A percentile compares a stretch with the other conserved stretches of the same genome.
phyloP scores from a whole-genome alignment of 2,888 invertebrate genomes.

The Drosophila dives region DNA sequence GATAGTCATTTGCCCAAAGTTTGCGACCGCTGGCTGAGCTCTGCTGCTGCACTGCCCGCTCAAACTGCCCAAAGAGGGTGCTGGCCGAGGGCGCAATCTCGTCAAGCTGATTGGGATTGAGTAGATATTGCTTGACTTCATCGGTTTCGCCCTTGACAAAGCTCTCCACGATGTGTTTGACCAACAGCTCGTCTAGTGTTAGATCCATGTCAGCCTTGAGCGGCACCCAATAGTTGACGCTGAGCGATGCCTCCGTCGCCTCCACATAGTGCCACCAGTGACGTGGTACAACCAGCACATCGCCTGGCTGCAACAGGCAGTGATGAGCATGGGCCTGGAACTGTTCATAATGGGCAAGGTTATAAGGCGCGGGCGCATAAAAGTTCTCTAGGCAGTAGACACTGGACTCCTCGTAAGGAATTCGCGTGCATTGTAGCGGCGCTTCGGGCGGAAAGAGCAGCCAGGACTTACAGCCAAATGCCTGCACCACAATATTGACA shows the following conservation, averaged over 20 bases:
- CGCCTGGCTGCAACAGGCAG: constrained; percentile 91
- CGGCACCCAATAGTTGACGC: constrained; percentile 90
- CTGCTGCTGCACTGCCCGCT: constrained; percentile 43
- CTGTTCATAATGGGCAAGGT: constrained; percentile 41
- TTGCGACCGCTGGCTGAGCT: constrained; percentile 24
- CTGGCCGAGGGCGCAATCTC: constrained; percentile 47
- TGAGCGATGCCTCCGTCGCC: constrained; percentile 90
- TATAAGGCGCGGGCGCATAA: constrained; percentile 86
- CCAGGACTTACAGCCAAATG: constrained; percentile 96
- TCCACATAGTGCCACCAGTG: constrained; percentile 99
- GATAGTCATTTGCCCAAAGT: constrained; percentile 54
- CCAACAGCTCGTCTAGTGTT: constrained; percentile 87
- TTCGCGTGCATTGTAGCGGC: constrained; percentile 90
- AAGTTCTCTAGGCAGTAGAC: constrained; percentile 94
- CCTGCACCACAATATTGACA: constrained; percentile 95
- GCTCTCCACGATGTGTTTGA: constrained; percentile 88
- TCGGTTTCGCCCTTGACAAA: constrained; percentile 86
- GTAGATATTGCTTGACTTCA: constrained; percentile 85
- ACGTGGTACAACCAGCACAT: constrained; percentile 94
- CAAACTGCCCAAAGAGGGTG: constrained; percentile 54
- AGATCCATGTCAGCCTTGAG: constrained; percentile 84
- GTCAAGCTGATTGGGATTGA: constrained; percentile 89
- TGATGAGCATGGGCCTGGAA: constrained; percentile 82
- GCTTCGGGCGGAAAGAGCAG: constrained; percentile 93
- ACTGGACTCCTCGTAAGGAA: constrained; percentile 98